Evolutionary conservation across 2,888 invertebrate species (phyloP).

Genomic region (Apodemia duryi): DNA sequence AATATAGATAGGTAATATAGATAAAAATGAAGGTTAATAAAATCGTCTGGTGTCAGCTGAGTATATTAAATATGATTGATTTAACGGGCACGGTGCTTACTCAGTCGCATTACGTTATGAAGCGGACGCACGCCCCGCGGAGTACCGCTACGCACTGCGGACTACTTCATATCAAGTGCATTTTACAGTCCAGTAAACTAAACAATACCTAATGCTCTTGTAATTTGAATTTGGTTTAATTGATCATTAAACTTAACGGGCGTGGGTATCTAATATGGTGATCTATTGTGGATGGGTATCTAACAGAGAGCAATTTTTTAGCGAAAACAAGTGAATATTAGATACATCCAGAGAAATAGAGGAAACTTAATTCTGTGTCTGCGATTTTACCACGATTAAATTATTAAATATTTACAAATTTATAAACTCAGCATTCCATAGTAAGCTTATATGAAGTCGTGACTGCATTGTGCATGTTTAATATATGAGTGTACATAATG

Average conservation of each 20-base stretch:
- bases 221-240: background rate
- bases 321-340: too few species aligned
- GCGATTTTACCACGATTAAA: too few species aligned
- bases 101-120: constrained; percentile 30
- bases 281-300: too few species aligned
- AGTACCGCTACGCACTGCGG: constrained; percentile 49
- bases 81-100: background rate
- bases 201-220: background rate
- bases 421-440: background rate
- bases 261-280: too few species aligned
- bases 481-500: background rate
- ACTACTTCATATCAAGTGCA: constrained; percentile 4
- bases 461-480: background rate
- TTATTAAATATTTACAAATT: too few species aligned
- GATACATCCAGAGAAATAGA: too few species aligned
- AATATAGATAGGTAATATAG: too few species aligned
- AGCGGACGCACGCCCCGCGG: constrained; percentile 34
- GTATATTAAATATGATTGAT: background rate
- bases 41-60: background rate
- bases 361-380: too few species aligned
- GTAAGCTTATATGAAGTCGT: background rate
- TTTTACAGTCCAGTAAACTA: background rate
- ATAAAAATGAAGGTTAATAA: too few species aligned
- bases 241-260: background rate
- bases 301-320: too few species aligned